Evolutionary conservation across 2,888 invertebrate genomes (phyloP).

Genomic region (Oithona nana): DNA sequence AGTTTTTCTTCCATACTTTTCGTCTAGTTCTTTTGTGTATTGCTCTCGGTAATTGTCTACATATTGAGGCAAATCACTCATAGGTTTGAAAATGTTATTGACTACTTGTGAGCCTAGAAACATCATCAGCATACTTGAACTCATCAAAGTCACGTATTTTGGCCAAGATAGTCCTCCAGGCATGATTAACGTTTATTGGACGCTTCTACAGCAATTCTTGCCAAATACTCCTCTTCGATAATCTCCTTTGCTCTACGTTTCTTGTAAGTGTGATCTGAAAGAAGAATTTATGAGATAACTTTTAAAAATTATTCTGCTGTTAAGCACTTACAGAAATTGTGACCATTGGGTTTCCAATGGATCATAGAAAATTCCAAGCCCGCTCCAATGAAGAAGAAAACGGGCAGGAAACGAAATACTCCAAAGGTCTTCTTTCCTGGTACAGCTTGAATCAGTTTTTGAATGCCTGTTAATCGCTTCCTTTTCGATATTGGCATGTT

Average conservation of each 20-base stretch:
- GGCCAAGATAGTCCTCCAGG: neutral
- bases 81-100: neutral
- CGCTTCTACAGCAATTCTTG: too few relatives aligned
- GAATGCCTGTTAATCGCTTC: too few relatives aligned
- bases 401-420: slow-evolving; percentile 61
- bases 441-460: too few relatives aligned
- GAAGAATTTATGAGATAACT: slow-evolving; percentile 16
- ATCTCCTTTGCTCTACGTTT: slow-evolving; percentile 38
- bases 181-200: neutral
- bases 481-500: too few relatives aligned
- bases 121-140: neutral
- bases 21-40: too few relatives aligned
- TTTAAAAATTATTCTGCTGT: neutral
- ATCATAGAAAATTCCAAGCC: slow-evolving; percentile 79
- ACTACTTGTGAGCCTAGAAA: neutral
- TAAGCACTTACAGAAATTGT: slow-evolving; percentile 57
- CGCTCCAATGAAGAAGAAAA: slow-evolving; percentile 64
- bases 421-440: slow-evolving; percentile 62
- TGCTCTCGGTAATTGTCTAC: too few relatives aligned
- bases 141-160: neutral
- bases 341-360: slow-evolving; percentile 62
- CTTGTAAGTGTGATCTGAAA: slow-evolving; percentile 47
- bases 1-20: too few relatives aligned
- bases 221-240: too few relatives aligned
- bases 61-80: neutral